These are phyloP conservation scores for Mechanitis messenoides DNA, from an alignment of 2,888 invertebrate genomes.

Conservation along the genomic window DNA sequence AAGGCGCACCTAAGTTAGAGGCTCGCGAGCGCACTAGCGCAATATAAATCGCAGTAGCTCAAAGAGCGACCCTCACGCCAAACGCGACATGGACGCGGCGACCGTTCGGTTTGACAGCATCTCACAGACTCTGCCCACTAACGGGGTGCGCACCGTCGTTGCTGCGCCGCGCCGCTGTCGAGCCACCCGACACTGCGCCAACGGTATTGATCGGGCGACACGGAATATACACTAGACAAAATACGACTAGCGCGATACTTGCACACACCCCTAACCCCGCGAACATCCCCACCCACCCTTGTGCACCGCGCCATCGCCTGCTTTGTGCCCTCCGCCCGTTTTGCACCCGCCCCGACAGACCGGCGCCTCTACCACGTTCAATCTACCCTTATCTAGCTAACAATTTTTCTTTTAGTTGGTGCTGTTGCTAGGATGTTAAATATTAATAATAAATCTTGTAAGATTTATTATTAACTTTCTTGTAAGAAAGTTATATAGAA, in stretches of 20 bases:
- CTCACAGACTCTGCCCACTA: slow-evolving; percentile 68
- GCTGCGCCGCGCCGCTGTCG: slow-evolving; percentile 71
- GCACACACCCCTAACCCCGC: slow-evolving; percentile 64
- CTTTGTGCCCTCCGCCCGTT: slow-evolving; percentile 49
- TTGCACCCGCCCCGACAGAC: slow-evolving; percentile 30
- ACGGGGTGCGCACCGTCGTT: slow-evolving; percentile 65
- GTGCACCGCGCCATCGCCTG: slow-evolving; percentile 60
- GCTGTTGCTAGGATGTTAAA: slow-evolving; percentile 33
- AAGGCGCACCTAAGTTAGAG: slow-evolving; percentile 59
- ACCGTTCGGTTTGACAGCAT: slow-evolving; percentile 72
- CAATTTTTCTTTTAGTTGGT: slow-evolving; percentile 25
- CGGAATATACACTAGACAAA: slow-evolving; percentile 76
- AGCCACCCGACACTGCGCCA: slow-evolving; percentile 75
- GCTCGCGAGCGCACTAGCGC: slow-evolving; percentile 67
- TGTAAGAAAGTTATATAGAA: too few species aligned
- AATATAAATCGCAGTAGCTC: slow-evolving; percentile 63
- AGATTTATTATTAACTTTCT: too few species aligned
- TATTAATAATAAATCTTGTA: too few species aligned
- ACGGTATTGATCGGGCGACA: slow-evolving; percentile 74
- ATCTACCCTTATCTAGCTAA: slow-evolving; percentile 33
- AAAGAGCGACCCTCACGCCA: slow-evolving; percentile 72
- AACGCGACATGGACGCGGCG: slow-evolving; percentile 73
- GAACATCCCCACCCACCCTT: slow-evolving; percentile 38
- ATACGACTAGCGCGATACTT: slow-evolving; percentile 73
- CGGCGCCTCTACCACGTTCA: slow-evolving; percentile 32